These are phyloP conservation scores for Lottia scabra DNA, from an alignment of 2,888 invertebrate genomes.

Conservation along the genomic window DNA sequence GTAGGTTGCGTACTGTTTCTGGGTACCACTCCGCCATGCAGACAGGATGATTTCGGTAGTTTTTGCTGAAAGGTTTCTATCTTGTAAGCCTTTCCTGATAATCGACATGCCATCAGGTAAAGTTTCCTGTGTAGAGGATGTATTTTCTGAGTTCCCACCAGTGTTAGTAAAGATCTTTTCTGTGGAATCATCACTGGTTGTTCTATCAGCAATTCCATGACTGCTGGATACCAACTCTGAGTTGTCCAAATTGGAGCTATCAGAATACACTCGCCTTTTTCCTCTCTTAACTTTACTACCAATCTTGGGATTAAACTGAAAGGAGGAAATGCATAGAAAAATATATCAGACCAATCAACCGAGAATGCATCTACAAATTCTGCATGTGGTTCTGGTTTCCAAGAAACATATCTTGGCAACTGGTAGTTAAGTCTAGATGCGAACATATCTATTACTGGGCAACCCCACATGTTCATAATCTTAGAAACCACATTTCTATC, in stretches of 20 bases:
- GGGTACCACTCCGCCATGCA: conserved; percentile 22
- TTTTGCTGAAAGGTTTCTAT: not conserved
- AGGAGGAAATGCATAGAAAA: too few relatives aligned
- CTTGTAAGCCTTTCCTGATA: conserved; percentile 8
- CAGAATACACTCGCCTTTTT: conserved; percentile 4
- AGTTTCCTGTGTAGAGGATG: conserved; percentile 17
- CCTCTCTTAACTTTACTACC: conserved; percentile 8
- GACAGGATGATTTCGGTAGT: conserved; percentile 14
- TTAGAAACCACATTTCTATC: not conserved
- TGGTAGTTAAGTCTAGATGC: conserved; percentile 9
- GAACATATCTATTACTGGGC: not conserved
- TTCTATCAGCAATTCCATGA: not conserved
- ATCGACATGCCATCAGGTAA: conserved; percentile 13
- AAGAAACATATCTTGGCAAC: too few relatives aligned
- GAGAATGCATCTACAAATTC: not conserved
- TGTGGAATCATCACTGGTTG: conserved; percentile 2
- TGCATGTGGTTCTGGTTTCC: not conserved
- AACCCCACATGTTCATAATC: not conserved
- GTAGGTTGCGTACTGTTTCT: conserved; percentile 19
- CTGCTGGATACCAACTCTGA: conserved; percentile 12
- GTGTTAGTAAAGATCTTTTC: not conserved
- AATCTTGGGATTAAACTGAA: conserved; percentile 5
- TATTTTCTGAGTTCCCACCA: not conserved
- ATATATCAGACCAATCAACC: not conserved
- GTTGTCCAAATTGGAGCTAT: conserved; percentile 15